Conservation (phyloP, 2,888 invertebrate genomes). For the Protophormia terraenovae region DNA sequence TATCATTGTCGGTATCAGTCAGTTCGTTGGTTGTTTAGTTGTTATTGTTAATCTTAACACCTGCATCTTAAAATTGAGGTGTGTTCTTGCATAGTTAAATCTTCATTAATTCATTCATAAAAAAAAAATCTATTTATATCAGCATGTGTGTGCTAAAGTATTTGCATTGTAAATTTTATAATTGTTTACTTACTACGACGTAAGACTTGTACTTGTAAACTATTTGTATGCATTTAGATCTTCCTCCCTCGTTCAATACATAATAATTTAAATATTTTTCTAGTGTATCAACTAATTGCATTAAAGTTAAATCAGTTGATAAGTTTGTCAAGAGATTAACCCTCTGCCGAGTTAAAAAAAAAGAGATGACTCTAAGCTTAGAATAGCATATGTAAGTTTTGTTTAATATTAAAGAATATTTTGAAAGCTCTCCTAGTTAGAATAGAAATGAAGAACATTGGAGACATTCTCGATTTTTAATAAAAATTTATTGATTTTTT, state of each 20-base stretch:
- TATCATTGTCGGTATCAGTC: slow-evolving; percentile 17
- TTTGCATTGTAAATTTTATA: slow-evolving; percentile 11
- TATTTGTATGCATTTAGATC: slow-evolving; percentile 63
- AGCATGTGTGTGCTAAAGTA: not conserved
- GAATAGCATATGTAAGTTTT: too few species aligned
- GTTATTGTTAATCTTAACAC: slow-evolving; percentile 61
- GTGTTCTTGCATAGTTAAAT: slow-evolving; percentile 54
- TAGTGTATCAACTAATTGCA: slow-evolving; percentile 55
- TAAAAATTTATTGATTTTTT: too few species aligned
- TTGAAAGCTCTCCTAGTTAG: too few species aligned
- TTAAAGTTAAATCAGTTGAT: slow-evolving; percentile 18
- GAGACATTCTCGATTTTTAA: too few species aligned
- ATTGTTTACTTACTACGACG: too few species aligned
- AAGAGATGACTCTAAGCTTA: too few species aligned
- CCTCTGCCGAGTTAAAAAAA: not conserved
- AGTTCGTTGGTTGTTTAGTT: not conserved
- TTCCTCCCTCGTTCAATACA: slow-evolving; percentile 52
- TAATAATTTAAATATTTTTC: slow-evolving; percentile 48
- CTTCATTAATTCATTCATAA: slow-evolving; percentile 61
- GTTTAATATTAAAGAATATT: too few species aligned
- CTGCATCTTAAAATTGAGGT: slow-evolving; percentile 64
- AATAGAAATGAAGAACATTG: too few species aligned
- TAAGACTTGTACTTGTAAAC: slow-evolving; percentile 34
- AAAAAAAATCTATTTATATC: slow-evolving; percentile 37
- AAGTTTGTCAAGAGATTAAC: slow-evolving; percentile 29